phyloP scores from a whole-genome alignment of 2,113 vertebrate genomes.

The Daubentonia madagascariensis region DNA sequence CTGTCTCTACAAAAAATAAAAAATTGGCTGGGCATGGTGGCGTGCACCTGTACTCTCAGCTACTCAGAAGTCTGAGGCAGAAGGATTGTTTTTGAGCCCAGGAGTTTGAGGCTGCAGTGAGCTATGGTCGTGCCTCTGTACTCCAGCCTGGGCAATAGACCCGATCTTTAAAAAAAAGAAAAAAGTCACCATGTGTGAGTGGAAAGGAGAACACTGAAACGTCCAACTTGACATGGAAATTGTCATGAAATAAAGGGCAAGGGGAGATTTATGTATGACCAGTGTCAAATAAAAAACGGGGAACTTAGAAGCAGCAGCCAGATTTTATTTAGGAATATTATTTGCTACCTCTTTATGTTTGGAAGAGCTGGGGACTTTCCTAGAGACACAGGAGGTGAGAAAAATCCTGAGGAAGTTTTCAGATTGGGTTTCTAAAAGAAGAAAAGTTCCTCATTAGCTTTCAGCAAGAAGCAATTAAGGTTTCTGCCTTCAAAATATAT shows the following conservation, averaged over 20 bases:
- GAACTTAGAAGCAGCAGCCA: neutral
- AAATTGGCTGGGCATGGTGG: too few relatives aligned
- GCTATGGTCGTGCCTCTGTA: too few relatives aligned
- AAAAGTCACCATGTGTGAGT: neutral
- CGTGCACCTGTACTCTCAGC: too few relatives aligned
- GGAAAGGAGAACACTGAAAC: neutral
- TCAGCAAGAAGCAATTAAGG: neutral
- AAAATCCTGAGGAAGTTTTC: slow-evolving; percentile 2
- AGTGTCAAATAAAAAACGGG: neutral
- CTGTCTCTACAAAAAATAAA: too few relatives aligned
- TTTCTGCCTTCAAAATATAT: slow-evolving; percentile 28
- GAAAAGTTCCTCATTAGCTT: neutral
- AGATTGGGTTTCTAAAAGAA: slow-evolving; percentile 9
- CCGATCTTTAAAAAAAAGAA: too few relatives aligned
- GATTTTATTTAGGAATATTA: neutral
- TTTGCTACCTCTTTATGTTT: neutral
- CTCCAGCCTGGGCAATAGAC: too few relatives aligned
- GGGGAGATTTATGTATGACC: neutral
- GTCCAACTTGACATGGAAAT: neutral
- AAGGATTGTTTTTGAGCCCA: too few relatives aligned
- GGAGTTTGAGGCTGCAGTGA: too few relatives aligned
- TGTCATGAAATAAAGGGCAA: neutral
- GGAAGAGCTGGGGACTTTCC: neutral
- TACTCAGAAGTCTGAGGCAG: too few relatives aligned
- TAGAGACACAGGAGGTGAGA: neutral